Percentiles rank a stretch among this genome's conserved stretches.
Conservation (phyloP, 1,140 invertebrate genomes). For the Platorchestia sp. region DNA sequence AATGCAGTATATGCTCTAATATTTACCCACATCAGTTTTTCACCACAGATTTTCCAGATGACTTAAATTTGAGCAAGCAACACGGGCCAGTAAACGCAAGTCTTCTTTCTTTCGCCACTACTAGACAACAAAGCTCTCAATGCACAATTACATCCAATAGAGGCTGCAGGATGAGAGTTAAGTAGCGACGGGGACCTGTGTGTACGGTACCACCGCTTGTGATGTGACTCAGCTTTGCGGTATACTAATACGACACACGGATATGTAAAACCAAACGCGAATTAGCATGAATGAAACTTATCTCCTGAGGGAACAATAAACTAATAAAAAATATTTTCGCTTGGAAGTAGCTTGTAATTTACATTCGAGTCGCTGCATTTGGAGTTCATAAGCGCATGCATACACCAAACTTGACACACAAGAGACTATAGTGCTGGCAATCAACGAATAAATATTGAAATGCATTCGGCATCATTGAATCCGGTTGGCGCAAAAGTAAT, state of each 20-base stretch:
- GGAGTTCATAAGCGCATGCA: not conserved
- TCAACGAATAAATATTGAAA: not conserved
- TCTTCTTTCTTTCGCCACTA: too few species aligned
- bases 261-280: not conserved
- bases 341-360: not conserved
- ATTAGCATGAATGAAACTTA: not conserved
- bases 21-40: not conserved
- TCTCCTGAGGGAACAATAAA: not conserved
- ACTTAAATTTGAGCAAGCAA: not conserved
- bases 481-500: too few species aligned
- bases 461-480: too few species aligned
- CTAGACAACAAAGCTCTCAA: not conserved
- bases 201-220: not conserved
- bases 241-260: not conserved
- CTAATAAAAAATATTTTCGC: not conserved
- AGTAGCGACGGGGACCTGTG: not conserved
- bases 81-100: not conserved
- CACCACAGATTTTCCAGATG: not conserved
- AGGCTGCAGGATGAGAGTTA: not conserved
- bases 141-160: not conserved
- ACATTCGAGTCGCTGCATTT: not conserved
- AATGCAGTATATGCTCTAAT: not conserved
- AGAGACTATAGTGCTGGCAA: not conserved
- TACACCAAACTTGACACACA: not conserved
- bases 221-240: not conserved